Evolutionary conservation across 2,888 invertebrate species (phyloP).

Genomic region (Quadroppia sp.): DNA sequence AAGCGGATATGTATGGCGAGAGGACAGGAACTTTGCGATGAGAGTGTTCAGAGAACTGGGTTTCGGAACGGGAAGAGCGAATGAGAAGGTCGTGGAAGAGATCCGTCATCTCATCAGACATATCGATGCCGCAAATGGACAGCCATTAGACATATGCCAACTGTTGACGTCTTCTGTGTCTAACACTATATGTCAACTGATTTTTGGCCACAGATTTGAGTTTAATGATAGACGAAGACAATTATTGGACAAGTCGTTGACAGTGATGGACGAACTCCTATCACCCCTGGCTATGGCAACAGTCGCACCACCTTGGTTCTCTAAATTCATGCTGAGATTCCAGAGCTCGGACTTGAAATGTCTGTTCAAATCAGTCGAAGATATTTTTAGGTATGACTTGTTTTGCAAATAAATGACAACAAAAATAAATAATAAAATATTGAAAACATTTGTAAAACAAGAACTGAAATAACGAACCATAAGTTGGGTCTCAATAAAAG

Average conservation of each 20-base stretch:
- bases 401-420: not conserved
- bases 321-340: not conserved
- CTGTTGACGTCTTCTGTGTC: slow-evolving; percentile 45
- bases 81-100: not conserved
- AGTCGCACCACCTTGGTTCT: not conserved
- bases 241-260: slow-evolving; percentile 21
- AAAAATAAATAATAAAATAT: not conserved
- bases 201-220: slow-evolving; percentile 46
- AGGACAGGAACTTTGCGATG: too few relatives aligned
- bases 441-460: not conserved
- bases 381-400: not conserved
- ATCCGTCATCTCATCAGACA: not conserved
- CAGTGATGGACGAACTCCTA: too few relatives aligned
- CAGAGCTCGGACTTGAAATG: too few relatives aligned
- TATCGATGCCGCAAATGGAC: not conserved
- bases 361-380: not conserved
- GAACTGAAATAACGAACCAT: not conserved
- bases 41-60: too few relatives aligned
- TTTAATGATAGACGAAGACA: slow-evolving; percentile 37
- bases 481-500: not conserved
- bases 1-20: too few relatives aligned
- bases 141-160: not conserved
- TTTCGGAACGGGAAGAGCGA: slow-evolving; percentile 20
- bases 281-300: too few relatives aligned
- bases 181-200: slow-evolving; percentile 46